Percentiles rank a stretch among this genome's conserved stretches.
These are phyloP conservation scores for Leptonema lineaticorne DNA, from an alignment of 1,140 invertebrate genomes.

Conservation along the genomic window DNA sequence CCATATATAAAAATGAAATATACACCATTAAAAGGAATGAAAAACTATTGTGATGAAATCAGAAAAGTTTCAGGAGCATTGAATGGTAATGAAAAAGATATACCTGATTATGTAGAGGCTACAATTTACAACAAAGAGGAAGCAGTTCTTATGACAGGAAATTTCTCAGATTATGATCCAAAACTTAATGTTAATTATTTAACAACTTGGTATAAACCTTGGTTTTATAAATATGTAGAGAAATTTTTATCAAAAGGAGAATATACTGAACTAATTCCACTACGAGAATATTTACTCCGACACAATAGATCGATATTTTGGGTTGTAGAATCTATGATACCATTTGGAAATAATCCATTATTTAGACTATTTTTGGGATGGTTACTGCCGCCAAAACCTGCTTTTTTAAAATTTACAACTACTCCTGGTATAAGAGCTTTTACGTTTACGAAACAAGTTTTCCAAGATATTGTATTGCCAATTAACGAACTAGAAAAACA, in stretches of 20 bases:
- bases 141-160: constrained; percentile 77
- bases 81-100: constrained; percentile 56
- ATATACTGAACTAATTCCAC: constrained; percentile 70
- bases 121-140: constrained; percentile 67
- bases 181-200: constrained; percentile 64
- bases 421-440: constrained; percentile 73
- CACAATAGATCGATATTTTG: constrained; percentile 81
- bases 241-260: constrained; percentile 52
- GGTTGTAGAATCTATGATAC: constrained; percentile 80
- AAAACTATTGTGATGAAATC: constrained; percentile 65
- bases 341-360: constrained; percentile 78
- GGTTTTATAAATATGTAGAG: constrained; percentile 83
- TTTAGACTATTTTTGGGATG: constrained; percentile 77
- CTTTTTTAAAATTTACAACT: constrained; percentile 80
- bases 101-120: constrained; percentile 78
- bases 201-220: constrained; percentile 79
- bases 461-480: constrained; percentile 83
- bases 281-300: constrained; percentile 77
- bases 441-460: constrained; percentile 79
- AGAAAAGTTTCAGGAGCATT: constrained; percentile 58
- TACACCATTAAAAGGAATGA: constrained; percentile 61
- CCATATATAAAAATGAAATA: constrained; percentile 73
- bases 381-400: constrained; percentile 80
- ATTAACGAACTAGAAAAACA: constrained; percentile 65
- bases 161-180: constrained; percentile 50